Conservation (phyloP, 2,888 invertebrate species). For the Invenusta paracnida region DNA sequence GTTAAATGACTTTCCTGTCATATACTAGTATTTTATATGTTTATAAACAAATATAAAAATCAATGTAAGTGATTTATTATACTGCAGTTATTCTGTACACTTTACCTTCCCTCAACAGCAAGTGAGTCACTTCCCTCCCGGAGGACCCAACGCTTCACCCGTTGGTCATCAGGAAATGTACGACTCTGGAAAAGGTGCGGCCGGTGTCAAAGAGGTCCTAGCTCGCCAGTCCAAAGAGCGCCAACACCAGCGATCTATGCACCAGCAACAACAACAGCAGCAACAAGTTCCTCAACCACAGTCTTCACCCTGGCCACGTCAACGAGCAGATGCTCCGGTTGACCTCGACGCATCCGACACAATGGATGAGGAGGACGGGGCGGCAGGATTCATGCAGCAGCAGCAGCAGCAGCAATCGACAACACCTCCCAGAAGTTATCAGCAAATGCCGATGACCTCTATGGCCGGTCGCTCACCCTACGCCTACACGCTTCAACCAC, state of each 20-base stretch:
- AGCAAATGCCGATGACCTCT: background rate
- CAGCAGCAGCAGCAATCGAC: background rate
- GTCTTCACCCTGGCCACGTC: constrained; percentile 1
- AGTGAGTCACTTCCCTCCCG: background rate
- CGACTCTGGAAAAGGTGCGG: background rate
- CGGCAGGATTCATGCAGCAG: background rate
- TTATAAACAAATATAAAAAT: too few species aligned
- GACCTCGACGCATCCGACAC: constrained; percentile 10
- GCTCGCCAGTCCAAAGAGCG: constrained; percentile 13
- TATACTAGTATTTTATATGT: too few species aligned
- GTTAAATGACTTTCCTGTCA: too few species aligned
- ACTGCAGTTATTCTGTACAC: too few species aligned
- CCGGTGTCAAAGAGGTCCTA: background rate
- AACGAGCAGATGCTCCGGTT: background rate
- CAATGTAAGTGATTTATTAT: too few species aligned
- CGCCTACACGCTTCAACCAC: background rate
- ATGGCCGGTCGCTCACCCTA: background rate
- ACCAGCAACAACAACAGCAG: too few species aligned
- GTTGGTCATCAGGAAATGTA: background rate
- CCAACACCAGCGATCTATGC: constrained; percentile 2
- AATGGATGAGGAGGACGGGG: background rate
- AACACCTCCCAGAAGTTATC: background rate
- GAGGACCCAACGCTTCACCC: background rate
- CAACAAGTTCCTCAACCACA: too few species aligned
- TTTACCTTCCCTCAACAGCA: too few species aligned